Conservation (phyloP, 1,140 invertebrate genomes). For the Pinna nobilis region DNA sequence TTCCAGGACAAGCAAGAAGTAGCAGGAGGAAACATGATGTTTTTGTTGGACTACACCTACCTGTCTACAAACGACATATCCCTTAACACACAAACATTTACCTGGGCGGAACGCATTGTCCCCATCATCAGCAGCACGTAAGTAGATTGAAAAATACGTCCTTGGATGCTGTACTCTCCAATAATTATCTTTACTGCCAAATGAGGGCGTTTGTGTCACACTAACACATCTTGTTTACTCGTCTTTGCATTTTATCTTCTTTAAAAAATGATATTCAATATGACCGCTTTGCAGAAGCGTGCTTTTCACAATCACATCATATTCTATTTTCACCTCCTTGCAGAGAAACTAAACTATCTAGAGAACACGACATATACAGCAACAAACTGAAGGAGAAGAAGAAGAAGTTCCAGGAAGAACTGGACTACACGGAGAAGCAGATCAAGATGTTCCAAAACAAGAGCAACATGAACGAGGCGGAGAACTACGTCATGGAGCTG, state of each 20-base stretch:
- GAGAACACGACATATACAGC: constrained; percentile 68
- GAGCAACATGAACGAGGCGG: constrained; percentile 72
- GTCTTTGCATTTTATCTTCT: background rate
- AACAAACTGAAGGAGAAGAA: constrained; percentile 65
- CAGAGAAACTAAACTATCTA: constrained; percentile 72
- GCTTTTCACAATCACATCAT: background rate
- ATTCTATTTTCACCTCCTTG: constrained; percentile 76
- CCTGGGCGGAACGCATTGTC: constrained; percentile 92
- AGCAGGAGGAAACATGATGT: constrained; percentile 79
- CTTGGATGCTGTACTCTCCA: too few relatives aligned
- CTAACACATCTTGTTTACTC: too few relatives aligned
- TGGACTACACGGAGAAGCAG: constrained; percentile 61
- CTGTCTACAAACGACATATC: constrained; percentile 84
- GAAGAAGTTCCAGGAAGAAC: constrained; percentile 59
- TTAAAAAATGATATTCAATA: background rate
- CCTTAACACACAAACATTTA: constrained; percentile 87
- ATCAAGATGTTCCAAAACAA: constrained; percentile 69
- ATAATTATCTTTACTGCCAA: too few relatives aligned
- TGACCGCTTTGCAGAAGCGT: background rate
- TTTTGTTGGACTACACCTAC: constrained; percentile 85
- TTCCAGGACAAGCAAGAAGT: constrained; percentile 78
- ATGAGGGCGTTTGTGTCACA: too few relatives aligned
- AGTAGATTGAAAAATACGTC: too few relatives aligned
- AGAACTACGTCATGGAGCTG: constrained; percentile 66
- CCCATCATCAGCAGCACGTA: constrained; percentile 86